Base-by-base conservation (phyloP, 2,113 vertebrate genomes). In the Cyanoderma ruficeps region DNA sequence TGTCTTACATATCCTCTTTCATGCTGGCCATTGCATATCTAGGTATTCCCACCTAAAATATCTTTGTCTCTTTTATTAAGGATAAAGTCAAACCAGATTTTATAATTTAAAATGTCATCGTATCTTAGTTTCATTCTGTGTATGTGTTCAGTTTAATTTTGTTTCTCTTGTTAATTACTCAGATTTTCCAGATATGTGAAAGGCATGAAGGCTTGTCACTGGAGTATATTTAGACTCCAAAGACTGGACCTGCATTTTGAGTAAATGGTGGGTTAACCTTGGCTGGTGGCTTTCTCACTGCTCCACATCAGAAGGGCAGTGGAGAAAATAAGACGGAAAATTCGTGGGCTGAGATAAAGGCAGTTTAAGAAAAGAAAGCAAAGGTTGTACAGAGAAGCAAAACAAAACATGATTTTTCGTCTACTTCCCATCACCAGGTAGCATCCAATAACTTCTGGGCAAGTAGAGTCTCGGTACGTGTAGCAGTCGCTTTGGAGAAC, bases 391-490 rank as follows among this genome's bases (percentile, higher is more conserved):
- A 69, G 41, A 69, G 11, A 69, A 39, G n/a, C 3, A 25, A 75
- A 83, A 35, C 20, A 60, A 74, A 47, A 35, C 14, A 31, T 20
- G 0, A 41, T 49, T 35, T 60, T 60, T 75, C 39, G n/a, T 55
- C 20, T 35, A 41, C 30, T 61, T 60, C 4, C 25, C 60, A 53
- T 75, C n/a, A 46, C 9, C 53, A 60, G n/a, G 20, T 68, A 33
- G 47, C 0, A 0, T 60, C n/a, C 47, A 35, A 14, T n/a, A 25
- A 31, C 41, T 76, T 60, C 30, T 52, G 19, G 20, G 30, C 8
- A 75, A 68, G 39, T 21, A 39, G 13, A 52, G 1, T n/a, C 24
- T 76, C 10, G 31, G 25, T 69, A 47, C 0, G 0, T 7, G 9
- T 12, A 31, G 20, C 24, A 25, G 12, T 39, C 61, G 12, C 33